A percentile compares a stretch with the other conserved stretches of the same genome.
phyloP scores from a whole-genome alignment of 92 coral and sea anemone species.

The Palythoa grandiflora region DNA sequence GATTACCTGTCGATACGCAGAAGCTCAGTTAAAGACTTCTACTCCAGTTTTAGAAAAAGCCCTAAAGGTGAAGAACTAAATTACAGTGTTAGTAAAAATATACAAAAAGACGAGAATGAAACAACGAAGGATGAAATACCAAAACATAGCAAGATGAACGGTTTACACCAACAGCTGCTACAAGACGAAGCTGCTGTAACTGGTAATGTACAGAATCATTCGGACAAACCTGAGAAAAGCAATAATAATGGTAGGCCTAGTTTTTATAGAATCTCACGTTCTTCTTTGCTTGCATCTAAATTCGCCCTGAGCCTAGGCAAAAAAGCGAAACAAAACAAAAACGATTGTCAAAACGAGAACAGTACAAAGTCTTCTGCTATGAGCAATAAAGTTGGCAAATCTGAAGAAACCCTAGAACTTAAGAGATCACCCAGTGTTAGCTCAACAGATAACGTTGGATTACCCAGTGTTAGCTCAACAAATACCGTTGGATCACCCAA shows the following conservation, averaged over 20 bases:
- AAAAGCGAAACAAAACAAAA: not conserved
- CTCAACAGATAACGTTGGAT: not conserved
- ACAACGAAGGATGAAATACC: not conserved
- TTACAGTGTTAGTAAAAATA: not conserved
- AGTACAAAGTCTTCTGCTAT: not conserved
- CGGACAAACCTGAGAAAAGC: not conserved
- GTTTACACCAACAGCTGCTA: not conserved
- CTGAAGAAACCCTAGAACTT: not conserved
- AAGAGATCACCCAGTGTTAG: not conserved
- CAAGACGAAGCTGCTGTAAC: not conserved
- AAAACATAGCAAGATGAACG: not conserved
- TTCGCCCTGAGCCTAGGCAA: conserved; percentile 47
- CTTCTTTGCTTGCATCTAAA: conserved; percentile 70
- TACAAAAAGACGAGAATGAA: not conserved
- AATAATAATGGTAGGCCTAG: not conserved
- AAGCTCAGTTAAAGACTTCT: conserved; percentile 8
- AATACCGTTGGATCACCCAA: not conserved
- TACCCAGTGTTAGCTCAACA: not conserved
- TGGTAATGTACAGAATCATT: not conserved
- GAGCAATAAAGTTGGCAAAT: not conserved
- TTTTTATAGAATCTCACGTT: conserved; percentile 52
- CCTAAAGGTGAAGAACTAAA: not conserved
- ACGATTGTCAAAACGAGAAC: not conserved
- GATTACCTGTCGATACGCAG: not conserved
- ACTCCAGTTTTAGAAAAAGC: conserved; percentile 4